Evolutionary conservation across 2,888 invertebrate genomes (phyloP).

Genomic region (Phanerotoma sp.): DNA sequence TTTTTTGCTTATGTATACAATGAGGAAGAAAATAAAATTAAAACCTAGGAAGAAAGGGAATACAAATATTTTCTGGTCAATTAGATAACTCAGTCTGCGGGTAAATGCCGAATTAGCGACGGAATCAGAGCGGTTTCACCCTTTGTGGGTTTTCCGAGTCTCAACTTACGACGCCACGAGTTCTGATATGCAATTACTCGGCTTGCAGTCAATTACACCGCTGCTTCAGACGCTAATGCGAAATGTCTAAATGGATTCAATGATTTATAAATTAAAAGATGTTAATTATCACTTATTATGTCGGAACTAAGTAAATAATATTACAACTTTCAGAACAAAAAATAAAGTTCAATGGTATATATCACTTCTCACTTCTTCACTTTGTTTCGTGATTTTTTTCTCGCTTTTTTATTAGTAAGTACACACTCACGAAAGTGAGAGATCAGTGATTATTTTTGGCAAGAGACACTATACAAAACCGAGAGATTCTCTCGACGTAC

Average conservation of each 20-base stretch:
- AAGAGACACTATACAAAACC: background rate
- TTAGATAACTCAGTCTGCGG: background rate
- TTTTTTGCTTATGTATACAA: background rate
- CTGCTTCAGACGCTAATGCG: background rate
- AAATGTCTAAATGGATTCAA: background rate
- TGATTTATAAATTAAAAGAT: background rate
- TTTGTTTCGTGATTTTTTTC: no score
- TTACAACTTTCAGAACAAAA: no score
- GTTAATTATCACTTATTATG: no score
- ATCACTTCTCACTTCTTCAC: no score
- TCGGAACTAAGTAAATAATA: no score
- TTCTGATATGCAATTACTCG: background rate
- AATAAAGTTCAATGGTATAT: no score
- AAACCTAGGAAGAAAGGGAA: background rate
- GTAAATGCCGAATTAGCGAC: conserved; percentile 4
- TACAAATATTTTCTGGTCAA: conserved; percentile 4
- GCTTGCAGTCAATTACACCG: background rate
- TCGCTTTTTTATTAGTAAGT: no score
- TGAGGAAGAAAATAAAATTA: background rate
- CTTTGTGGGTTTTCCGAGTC: background rate
- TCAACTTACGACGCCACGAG: background rate
- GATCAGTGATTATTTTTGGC: conserved; percentile 43
- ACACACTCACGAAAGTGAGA: conserved; percentile 11
- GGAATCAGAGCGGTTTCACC: background rate
- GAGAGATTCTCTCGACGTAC: conserved; percentile 12